Evolutionary conservation across 1,140 invertebrate species (phyloP).

Genomic region (Bemisia tabaci): DNA sequence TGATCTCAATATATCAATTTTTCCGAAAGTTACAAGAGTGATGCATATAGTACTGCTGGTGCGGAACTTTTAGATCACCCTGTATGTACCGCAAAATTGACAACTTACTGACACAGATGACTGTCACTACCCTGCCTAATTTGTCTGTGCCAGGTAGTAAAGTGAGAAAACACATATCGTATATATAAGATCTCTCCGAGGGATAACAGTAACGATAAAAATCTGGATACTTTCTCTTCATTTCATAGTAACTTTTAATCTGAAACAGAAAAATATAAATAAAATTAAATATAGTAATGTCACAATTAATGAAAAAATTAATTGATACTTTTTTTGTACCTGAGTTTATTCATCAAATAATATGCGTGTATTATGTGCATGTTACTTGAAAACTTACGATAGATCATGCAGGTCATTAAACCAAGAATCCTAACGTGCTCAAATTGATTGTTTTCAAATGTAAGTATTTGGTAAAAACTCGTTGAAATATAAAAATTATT

Average conservation of each 20-base stretch:
- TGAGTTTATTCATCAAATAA: neutral
- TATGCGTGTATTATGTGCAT: too few species aligned
- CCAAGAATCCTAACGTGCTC: neutral
- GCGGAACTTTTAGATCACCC: too few species aligned
- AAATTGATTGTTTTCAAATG: neutral
- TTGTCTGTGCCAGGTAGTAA: constrained; percentile 19
- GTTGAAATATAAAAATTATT: too few species aligned
- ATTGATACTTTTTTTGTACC: neutral
- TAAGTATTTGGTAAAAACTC: too few species aligned
- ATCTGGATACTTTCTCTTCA: constrained; percentile 21
- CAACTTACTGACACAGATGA: constrained; percentile 17
- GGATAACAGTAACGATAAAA: constrained; percentile 19
- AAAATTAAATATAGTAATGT: neutral
- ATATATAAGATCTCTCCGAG: constrained; percentile 18
- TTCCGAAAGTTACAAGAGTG: too few species aligned
- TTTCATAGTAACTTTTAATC: constrained; percentile 23
- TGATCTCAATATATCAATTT: too few species aligned
- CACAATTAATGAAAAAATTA: neutral
- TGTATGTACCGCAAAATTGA: too few species aligned
- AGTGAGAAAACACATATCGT: constrained; percentile 18
- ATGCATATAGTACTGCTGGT: too few species aligned
- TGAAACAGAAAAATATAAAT: constrained; percentile 16
- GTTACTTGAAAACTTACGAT: neutral
- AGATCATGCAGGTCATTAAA: neutral
- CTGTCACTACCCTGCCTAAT: constrained; percentile 17